phyloP scores from a whole-genome alignment of 2,113 vertebrate species.

The Orthochromis indermauri region DNA sequence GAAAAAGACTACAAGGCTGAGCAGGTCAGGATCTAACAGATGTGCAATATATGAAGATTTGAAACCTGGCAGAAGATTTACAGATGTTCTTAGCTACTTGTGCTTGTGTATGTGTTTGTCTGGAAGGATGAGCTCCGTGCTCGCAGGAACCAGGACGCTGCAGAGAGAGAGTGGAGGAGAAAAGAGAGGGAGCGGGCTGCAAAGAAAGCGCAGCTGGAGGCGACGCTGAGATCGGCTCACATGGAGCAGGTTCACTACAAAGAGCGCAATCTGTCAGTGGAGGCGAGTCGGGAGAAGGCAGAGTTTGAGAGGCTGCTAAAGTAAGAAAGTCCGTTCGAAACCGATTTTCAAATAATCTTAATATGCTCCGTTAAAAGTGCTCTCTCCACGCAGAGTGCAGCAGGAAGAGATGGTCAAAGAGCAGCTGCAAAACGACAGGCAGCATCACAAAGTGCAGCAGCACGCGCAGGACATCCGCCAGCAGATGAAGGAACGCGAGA shows the following conservation, averaged over 20 bases:
- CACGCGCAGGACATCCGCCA: slow-evolving; percentile 64
- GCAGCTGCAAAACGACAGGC: slow-evolving; percentile 69
- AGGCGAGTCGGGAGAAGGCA: slow-evolving; percentile 73
- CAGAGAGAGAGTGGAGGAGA: slow-evolving; percentile 80
- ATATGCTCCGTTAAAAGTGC: not conserved
- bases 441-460: slow-evolving; percentile 33
- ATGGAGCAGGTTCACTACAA: slow-evolving; percentile 77
- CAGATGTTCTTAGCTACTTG: not conserved
- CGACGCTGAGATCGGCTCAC: slow-evolving; percentile 59
- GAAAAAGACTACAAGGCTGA: slow-evolving; percentile 78
- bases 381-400: slow-evolving; percentile 71
- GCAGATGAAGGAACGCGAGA: slow-evolving; percentile 77
- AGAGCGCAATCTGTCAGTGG: slow-evolving; percentile 71
- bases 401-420: slow-evolving; percentile 49
- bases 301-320: slow-evolving; percentile 81
- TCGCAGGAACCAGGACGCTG: slow-evolving; percentile 78
- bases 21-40: slow-evolving; percentile 65
- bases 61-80: not conserved
- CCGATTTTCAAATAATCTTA: not conserved
- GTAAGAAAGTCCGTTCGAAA: slow-evolving; percentile 45
- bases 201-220: slow-evolving; percentile 60
- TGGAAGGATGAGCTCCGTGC: slow-evolving; percentile 79
- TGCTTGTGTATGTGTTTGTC: not conserved
- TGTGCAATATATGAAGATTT: not conserved
- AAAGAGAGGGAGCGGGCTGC: slow-evolving; percentile 68